A percentile compares a stretch with the other conserved stretches of the same genome.
Evolutionary conservation across 2,113 vertebrate species (phyloP).

Genomic region (Lasiurus borealis): DNA sequence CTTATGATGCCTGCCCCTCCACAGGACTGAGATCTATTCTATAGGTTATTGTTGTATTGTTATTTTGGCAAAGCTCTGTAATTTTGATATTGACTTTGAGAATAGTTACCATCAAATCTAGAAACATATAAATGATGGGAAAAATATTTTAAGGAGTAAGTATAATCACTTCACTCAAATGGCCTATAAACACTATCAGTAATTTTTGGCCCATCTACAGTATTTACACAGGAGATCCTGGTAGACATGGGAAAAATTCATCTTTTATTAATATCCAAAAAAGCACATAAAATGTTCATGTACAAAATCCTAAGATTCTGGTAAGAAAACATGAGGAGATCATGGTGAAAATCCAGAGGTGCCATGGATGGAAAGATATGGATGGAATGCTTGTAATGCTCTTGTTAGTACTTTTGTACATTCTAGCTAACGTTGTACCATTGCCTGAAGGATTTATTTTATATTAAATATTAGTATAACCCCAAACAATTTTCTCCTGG

Average conservation of each 20-base stretch:
- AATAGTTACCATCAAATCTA: conserved; percentile 34
- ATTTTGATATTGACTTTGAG: background rate
- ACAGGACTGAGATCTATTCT: background rate
- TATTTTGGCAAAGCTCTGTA: background rate
- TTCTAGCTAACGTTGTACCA: background rate
- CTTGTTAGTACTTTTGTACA: background rate
- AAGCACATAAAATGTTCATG: background rate
- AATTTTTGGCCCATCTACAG: conserved; percentile 62
- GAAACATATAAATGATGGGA: conserved; percentile 46
- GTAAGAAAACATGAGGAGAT: background rate
- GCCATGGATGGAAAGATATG: background rate
- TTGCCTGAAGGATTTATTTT: background rate
- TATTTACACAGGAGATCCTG: conserved; percentile 65
- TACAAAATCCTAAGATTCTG: background rate
- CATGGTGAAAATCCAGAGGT: background rate
- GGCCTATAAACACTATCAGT: conserved; percentile 57
- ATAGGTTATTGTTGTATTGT: background rate
- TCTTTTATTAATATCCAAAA: conserved; percentile 32
- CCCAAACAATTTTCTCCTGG: background rate
- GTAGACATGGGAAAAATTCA: conserved; percentile 44
- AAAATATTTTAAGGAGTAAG: conserved; percentile 57
- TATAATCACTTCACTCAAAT: conserved; percentile 42
- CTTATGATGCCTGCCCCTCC: background rate
- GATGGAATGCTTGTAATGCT: background rate
- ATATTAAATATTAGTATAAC: background rate